Percentiles rank a stretch among this genome's conserved stretches.
phyloP scores from a whole-genome alignment of 2,888 invertebrate genomes.

The Hipparchia semele region DNA sequence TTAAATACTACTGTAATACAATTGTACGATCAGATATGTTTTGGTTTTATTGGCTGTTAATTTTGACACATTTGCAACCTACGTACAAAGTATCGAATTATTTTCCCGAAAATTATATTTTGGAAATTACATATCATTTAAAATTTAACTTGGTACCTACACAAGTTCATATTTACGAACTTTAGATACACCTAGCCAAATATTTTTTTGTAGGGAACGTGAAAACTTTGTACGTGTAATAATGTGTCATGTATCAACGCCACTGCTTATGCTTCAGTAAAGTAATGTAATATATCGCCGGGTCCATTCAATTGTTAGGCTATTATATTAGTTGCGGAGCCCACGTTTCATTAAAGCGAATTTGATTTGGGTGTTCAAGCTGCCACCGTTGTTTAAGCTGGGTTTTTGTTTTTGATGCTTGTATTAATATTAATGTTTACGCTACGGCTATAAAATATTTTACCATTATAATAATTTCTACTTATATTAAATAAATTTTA shows the following conservation, averaged over 20 bases:
- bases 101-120: not conserved
- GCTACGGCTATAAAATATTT: not conserved
- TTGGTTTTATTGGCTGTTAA: slow-evolving; percentile 26
- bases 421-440: slow-evolving; percentile 16
- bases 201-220: too few species aligned
- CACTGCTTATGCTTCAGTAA: too few species aligned
- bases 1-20: slow-evolving; percentile 70
- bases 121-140: too few species aligned
- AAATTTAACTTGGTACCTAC: too few species aligned
- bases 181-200: too few species aligned
- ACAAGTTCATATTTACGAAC: too few species aligned
- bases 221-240: too few species aligned
- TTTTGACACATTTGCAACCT: slow-evolving; percentile 22
- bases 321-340: slow-evolving; percentile 66
- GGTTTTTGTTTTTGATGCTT: slow-evolving; percentile 59
- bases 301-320: slow-evolving; percentile 62
- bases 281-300: slow-evolving; percentile 45
- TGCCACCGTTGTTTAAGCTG: slow-evolving; percentile 59
- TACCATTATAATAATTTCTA: not conserved
- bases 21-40: slow-evolving; percentile 49
- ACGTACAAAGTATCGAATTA: slow-evolving; percentile 11
- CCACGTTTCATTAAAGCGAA: slow-evolving; percentile 77
- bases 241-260: too few species aligned
- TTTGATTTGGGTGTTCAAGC: slow-evolving; percentile 69
- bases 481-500: not conserved